Conservation (phyloP, 2,113 vertebrate genomes). For the Mungos mungo region DNA sequence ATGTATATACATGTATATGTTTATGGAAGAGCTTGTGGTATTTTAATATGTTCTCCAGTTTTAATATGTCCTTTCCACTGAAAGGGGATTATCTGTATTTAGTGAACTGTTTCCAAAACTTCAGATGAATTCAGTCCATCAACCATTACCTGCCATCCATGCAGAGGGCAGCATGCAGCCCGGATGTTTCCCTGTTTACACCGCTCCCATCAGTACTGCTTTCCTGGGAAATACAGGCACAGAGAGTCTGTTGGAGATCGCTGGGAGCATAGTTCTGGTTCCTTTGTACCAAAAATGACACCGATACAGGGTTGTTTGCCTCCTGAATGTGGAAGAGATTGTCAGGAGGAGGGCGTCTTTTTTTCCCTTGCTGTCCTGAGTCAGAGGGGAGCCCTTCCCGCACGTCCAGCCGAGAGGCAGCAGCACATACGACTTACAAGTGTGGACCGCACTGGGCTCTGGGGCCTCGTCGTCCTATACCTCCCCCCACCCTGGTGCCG, state of each 20-base stretch:
- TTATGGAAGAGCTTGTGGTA: background rate
- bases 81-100: conserved; percentile 8
- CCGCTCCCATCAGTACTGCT: background rate
- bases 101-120: background rate
- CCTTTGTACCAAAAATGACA: background rate
- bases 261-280: conserved; percentile 39
- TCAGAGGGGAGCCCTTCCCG: background rate
- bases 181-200: background rate
- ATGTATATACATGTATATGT: background rate
- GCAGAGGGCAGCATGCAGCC: background rate
- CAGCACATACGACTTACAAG: background rate
- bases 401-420: background rate
- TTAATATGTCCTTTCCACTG: conserved; percentile 31
- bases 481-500: background rate
- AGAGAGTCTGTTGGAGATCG: background rate
- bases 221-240: conserved; percentile 40
- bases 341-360: background rate
- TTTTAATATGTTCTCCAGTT: background rate
- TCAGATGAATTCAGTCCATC: conserved; percentile 20
- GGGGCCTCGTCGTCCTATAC: background rate
- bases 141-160: background rate
- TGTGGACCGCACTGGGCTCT: background rate
- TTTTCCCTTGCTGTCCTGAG: background rate
- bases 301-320: background rate
- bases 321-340: background rate